phyloP scores from a whole-genome alignment of 2,888 invertebrate species.

The Cabera pusaria region DNA sequence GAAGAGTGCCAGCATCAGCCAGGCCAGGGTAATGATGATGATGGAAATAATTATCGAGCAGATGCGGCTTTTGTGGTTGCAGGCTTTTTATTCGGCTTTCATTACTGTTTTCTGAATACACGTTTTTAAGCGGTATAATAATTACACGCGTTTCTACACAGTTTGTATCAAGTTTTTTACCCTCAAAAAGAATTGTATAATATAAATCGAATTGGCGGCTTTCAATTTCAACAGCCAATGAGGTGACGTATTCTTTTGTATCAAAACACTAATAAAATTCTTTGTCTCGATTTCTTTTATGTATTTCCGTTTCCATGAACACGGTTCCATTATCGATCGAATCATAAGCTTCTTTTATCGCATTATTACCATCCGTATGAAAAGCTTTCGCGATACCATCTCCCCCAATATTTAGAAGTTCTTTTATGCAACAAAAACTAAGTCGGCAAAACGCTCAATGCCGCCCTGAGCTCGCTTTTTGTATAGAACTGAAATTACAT shows the following conservation, averaged over 20 bases:
- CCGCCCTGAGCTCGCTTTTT: slow-evolving; percentile 55
- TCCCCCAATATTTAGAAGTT: slow-evolving; percentile 40
- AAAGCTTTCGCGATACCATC: slow-evolving; percentile 45
- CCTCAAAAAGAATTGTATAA: too few species aligned
- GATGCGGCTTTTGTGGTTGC: slow-evolving; percentile 4
- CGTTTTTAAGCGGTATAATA: too few species aligned
- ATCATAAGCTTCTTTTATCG: slow-evolving; percentile 34
- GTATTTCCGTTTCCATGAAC: slow-evolving; percentile 12
- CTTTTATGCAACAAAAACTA: slow-evolving; percentile 36
- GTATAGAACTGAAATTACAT: slow-evolving; percentile 69
- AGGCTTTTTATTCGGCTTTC: too few species aligned
- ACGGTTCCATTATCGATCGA: slow-evolving; percentile 31
- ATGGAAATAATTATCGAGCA: slow-evolving; percentile 2
- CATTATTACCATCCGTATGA: slow-evolving; percentile 41
- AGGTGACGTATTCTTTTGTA: too few species aligned
- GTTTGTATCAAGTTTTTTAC: too few species aligned
- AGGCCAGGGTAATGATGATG: slow-evolving; percentile 6
- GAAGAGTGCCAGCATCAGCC: slow-evolving; percentile 1
- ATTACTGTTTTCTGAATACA: too few species aligned
- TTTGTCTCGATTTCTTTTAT: too few species aligned
- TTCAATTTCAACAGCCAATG: too few species aligned
- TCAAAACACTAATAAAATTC: too few species aligned
- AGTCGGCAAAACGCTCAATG: slow-evolving; percentile 40
- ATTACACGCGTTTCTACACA: too few species aligned
- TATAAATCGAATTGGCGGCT: too few species aligned